Evolutionary conservation across 2,888 invertebrate genomes (phyloP).

Genomic region (Microplitis deprimator): DNA sequence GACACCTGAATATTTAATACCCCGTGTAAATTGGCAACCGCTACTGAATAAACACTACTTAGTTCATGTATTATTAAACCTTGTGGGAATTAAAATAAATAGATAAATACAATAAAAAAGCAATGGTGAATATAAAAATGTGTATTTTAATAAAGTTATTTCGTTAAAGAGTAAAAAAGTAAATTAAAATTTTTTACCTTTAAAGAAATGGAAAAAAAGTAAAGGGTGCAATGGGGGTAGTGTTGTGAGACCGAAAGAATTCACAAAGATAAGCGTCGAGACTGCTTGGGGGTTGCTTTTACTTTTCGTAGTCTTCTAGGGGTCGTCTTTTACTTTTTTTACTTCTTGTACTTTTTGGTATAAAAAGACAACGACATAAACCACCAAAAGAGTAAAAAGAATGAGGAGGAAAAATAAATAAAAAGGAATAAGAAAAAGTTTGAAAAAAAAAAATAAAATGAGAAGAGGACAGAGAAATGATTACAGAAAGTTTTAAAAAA

Average conservation of each 20-base stretch:
- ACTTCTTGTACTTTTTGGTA: not conserved
- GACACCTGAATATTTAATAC: constrained; percentile 68
- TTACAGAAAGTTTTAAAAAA: constrained; percentile 65
- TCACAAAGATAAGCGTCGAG: constrained; percentile 58
- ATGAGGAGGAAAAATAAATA: constrained; percentile 1
- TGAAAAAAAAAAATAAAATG: not conserved
- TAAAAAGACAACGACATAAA: not conserved
- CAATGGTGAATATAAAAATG: no score
- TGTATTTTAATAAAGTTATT: no score
- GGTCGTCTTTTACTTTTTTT: not conserved
- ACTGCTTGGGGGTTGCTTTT: constrained; percentile 16
- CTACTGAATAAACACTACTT: constrained; percentile 58
- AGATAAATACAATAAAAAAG: not conserved
- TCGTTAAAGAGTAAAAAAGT: no score
- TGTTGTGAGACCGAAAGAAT: constrained; percentile 59
- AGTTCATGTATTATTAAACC: constrained; percentile 63
- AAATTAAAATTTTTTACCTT: no score
- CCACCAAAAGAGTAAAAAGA: not conserved
- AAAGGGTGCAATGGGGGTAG: constrained; percentile 48
- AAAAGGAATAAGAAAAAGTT: constrained; percentile 32
- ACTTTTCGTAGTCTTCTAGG: constrained; percentile 6
- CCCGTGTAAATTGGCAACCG: constrained; percentile 64
- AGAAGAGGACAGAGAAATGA: constrained; percentile 59
- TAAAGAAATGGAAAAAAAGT: constrained; percentile 9
- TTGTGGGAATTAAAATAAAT: constrained; percentile 60